These are phyloP conservation scores for Melitaea athalia DNA, from an alignment of 2,888 invertebrate species.

Conservation along the genomic window DNA sequence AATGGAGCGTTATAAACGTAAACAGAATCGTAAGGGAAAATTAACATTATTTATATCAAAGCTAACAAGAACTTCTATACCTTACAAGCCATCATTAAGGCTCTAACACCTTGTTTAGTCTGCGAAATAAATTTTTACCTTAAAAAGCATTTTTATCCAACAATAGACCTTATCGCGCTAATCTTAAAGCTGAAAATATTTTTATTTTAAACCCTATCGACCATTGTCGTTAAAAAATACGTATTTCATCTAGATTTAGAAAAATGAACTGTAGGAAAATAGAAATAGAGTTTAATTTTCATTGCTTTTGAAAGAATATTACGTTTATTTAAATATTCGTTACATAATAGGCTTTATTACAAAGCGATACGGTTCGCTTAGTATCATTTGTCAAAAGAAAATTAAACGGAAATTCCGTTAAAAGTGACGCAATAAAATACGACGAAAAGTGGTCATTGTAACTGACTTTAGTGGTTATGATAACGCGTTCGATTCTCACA, in stretches of 20 bases:
- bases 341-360: background rate
- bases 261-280: background rate
- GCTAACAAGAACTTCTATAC: slow-evolving; percentile 14
- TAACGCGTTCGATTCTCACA: no score
- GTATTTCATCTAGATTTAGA: background rate
- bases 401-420: background rate
- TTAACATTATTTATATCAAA: slow-evolving; percentile 3
- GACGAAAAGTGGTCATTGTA: no score
- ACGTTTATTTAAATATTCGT: background rate
- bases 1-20: background rate
- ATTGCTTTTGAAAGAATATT: background rate
- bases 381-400: background rate
- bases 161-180: background rate
- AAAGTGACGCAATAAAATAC: no score
- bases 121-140: slow-evolving; percentile 26
- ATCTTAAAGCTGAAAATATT: background rate
- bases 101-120: slow-evolving; percentile 15
- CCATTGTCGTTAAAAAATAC: slow-evolving; percentile 9
- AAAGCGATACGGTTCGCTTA: background rate
- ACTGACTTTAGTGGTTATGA: no score
- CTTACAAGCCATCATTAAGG: slow-evolving; percentile 17
- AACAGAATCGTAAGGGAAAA: background rate
- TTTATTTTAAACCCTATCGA: background rate
- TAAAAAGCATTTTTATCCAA: slow-evolving; percentile 8
- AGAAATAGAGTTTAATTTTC: background rate